phyloP scores from a whole-genome alignment of 2,113 vertebrate species.

The Noturus placidus region DNA sequence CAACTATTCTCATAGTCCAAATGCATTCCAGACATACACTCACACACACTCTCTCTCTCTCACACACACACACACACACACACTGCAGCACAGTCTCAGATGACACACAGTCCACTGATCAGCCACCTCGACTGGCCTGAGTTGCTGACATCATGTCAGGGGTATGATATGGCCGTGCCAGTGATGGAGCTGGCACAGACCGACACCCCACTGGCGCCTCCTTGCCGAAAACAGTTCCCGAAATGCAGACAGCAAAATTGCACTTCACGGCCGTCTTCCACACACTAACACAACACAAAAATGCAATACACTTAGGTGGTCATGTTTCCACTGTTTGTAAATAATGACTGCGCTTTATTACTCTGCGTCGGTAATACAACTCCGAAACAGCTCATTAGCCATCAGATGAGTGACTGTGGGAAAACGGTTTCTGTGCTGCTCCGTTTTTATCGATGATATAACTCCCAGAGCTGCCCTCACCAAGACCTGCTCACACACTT shows the following conservation, averaged over 20 bases:
- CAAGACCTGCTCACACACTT: background rate
- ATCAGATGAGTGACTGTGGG: slow-evolving; percentile 31
- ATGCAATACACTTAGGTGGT: background rate
- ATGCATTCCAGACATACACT: background rate
- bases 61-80: background rate
- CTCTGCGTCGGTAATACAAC: background rate
- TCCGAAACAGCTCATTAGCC: slow-evolving; percentile 21
- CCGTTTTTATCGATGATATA: slow-evolving; percentile 39
- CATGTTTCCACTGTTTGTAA: background rate
- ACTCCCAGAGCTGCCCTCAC: slow-evolving; percentile 12
- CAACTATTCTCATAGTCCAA: slow-evolving; percentile 11
- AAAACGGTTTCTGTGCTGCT: slow-evolving; percentile 4
- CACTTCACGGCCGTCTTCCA: background rate
- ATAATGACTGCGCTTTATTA: background rate
- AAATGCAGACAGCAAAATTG: slow-evolving; percentile 9
- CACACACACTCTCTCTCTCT: background rate
- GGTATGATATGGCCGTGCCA: slow-evolving; percentile 25
- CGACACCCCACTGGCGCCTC: slow-evolving; percentile 36
- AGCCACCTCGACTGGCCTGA: background rate
- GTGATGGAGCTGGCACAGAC: slow-evolving; percentile 7
- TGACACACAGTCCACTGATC: slow-evolving; percentile 9
- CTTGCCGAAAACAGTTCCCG: slow-evolving; percentile 5
- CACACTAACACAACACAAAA: background rate
- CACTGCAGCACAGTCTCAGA: background rate
- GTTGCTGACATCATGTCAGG: slow-evolving; percentile 29